Base-by-base conservation (phyloP, 2,113 vertebrate species). In the Globicephala melas region DNA sequence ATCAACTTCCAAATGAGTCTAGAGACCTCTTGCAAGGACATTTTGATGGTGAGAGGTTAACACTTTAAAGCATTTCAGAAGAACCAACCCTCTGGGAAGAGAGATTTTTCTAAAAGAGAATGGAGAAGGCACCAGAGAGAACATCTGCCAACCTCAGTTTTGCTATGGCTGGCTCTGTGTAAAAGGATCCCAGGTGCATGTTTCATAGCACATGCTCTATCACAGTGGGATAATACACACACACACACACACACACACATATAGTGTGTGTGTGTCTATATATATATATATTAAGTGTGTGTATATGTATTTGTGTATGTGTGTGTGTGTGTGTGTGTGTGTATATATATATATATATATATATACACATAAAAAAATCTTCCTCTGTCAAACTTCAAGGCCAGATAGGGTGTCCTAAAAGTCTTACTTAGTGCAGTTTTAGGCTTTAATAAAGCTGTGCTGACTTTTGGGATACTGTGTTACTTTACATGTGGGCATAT, bases 321-420 rank as follows among this genome's bases (percentile, higher is more conserved):
- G 2, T 50, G 50, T 50, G 50, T 50, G 12, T 50, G 12, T 50
- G 1, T 50, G 2, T 47, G 0, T 47, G 3, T 47, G 3, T 47
- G n/a, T n/a, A 18, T 76, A 3, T 55, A 6, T 50, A 9, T 20
- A 7, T 25, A 12, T 38, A 80, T 6, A n/a, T 44, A 15, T 36
- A 36, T 0, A 53, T 0, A 15, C 1, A 50, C 3, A 50, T 50
- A 50, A 50, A 50, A 53, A 53, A 53, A 31, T 58, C 50, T 44
- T 76, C 50, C 70, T 92, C 33, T 55, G 58, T 91, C 94, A 97
- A 90, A 95, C 63, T 73, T 95, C 92, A 97, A 88, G 65, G 68
- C 85, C 41, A 91, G 63, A 82, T 50, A 85, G 62, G 15, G 41
- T 86, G 14, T 94, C 36, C 58, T 73, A 47, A 60, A 63, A 76